A percentile compares a stretch with the other conserved stretches of the same genome.
Evolutionary conservation across 2,113 vertebrate genomes (phyloP).

Genomic region (Chaetops frenatus): DNA sequence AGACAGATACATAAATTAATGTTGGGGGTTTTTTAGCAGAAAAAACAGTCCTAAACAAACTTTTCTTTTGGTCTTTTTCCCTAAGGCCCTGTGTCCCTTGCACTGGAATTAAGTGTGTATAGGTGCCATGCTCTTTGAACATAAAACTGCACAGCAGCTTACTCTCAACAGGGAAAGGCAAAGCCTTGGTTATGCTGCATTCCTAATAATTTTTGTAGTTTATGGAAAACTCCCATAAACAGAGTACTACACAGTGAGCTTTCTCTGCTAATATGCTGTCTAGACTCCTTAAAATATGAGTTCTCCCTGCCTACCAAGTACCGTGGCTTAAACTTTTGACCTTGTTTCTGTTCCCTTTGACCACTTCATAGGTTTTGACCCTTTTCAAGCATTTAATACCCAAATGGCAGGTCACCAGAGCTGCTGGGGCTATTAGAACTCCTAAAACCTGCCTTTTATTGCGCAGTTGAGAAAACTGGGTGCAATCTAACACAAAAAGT

Average conservation of each 20-base stretch:
- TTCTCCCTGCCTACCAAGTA: conserved; percentile 36
- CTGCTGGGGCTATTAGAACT: background rate
- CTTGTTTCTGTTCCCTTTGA: conserved; percentile 52
- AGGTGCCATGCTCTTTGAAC: background rate
- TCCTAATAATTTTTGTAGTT: conserved; percentile 57
- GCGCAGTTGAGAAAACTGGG: background rate
- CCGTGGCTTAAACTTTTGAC: conserved; percentile 63
- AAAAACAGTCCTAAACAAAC: background rate
- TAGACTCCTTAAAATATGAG: conserved; percentile 66
- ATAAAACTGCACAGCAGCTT: background rate
- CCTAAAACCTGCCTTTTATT: background rate
- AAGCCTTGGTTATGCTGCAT: conserved; percentile 37
- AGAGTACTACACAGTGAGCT: conserved; percentile 34
- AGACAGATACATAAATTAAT: background rate
- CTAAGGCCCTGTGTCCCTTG: background rate
- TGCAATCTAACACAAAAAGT: background rate
- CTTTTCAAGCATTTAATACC: conserved; percentile 14
- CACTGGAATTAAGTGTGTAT: background rate
- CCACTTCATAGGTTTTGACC: conserved; percentile 23
- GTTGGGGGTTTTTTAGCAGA: accelerated
- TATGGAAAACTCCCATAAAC: conserved; percentile 53
- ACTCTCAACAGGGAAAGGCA: background rate
- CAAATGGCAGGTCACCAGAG: conserved; percentile 31
- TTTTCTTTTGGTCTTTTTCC: background rate
- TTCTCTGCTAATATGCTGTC: conserved; percentile 64